A percentile compares a stretch with the other conserved stretches of the same genome.
Conservation (phyloP, 2,797 vertebrate species). For the Chelonia mydas region DNA sequence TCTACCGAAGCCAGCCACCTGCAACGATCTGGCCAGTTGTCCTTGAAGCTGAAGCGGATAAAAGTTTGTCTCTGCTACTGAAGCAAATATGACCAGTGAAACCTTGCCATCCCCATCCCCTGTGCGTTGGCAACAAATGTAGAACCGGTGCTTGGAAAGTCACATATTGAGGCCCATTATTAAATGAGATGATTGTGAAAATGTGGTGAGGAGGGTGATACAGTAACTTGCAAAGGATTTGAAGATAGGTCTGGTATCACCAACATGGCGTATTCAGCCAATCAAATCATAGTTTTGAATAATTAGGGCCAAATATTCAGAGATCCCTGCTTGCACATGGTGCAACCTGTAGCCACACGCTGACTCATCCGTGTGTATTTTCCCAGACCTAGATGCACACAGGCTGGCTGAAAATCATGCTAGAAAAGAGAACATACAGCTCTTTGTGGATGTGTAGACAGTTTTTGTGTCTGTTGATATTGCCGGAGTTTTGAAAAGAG, state of each 20-base stretch:
- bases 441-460: neutral
- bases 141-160: neutral
- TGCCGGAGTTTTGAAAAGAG: no score
- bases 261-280: neutral
- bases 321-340: neutral
- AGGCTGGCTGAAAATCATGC: neutral
- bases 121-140: neutral
- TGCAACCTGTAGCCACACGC: neutral
- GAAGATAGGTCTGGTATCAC: neutral
- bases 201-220: neutral
- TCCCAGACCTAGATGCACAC: neutral
- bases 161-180: neutral
- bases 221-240: neutral
- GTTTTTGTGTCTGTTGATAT: no score
- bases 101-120: neutral
- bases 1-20: neutral
- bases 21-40: no score
- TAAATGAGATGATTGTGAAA: neutral
- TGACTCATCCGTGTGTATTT: neutral
- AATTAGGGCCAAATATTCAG: neutral
- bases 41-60: neutral
- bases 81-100: neutral
- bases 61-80: neutral
- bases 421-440: neutral
- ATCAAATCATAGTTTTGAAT: neutral